Evolutionary conservation across 2,888 invertebrate genomes (phyloP).

Genomic region (Nipponacmea schrenckii): DNA sequence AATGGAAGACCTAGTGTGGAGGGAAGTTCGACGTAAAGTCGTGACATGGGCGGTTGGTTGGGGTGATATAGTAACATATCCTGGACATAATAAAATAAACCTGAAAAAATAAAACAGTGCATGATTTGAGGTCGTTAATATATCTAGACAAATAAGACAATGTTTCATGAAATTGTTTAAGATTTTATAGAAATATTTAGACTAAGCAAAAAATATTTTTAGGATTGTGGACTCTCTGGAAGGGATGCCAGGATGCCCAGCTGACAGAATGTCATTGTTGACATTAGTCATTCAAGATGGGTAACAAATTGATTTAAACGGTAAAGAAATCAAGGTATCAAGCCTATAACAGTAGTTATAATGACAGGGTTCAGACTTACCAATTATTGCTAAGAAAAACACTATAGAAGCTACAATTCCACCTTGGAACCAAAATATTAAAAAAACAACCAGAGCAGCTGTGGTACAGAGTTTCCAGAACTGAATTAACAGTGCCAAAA

Average conservation of each 20-base stretch:
- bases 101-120: conserved; percentile 35
- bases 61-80: conserved; percentile 86
- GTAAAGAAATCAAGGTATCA: no score
- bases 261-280: no score
- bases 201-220: no score
- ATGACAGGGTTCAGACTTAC: conserved; percentile 69
- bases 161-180: no score
- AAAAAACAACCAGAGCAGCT: conserved; percentile 77
- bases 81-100: conserved; percentile 81
- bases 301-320: no score
- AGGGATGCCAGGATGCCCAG: no score
- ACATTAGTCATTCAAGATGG: no score
- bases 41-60: conserved; percentile 86
- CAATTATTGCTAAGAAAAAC: conserved; percentile 78
- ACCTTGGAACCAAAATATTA: conserved; percentile 87
- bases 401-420: conserved; percentile 79
- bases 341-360: no score
- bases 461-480: conserved; percentile 83
- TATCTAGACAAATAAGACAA: no score
- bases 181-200: no score
- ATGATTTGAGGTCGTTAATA: not conserved
- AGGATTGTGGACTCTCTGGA: no score
- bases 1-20: conserved; percentile 83
- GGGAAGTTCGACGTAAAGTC: conserved; percentile 88
- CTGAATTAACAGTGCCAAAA: conserved; percentile 70